These are phyloP conservation scores for Solenopsis fugax DNA, from an alignment of 1,140 invertebrate species.

Conservation along the genomic window DNA sequence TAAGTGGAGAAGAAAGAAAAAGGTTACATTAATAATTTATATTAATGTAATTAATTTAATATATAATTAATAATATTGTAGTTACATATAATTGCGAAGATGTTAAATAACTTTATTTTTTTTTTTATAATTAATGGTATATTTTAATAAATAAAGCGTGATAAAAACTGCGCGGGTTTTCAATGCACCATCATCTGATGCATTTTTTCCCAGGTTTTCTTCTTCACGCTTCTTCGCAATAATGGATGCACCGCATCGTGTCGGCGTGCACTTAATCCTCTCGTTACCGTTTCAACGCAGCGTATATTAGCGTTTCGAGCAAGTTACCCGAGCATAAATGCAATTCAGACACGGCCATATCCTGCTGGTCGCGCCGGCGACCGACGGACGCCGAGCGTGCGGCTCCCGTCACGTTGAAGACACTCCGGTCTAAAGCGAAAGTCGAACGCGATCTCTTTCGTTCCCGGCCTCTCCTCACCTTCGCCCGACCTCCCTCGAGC, in stretches of 20 bases:
- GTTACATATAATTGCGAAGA: background rate
- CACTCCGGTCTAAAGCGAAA: constrained; percentile 61
- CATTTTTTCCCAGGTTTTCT: background rate
- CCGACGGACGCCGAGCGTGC: background rate
- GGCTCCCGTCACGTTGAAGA: constrained; percentile 40
- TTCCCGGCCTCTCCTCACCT: constrained; percentile 50
- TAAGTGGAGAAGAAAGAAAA: background rate
- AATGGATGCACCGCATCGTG: constrained; percentile 37
- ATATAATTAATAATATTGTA: background rate
- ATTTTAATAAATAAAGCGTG: background rate
- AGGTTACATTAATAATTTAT: constrained; percentile 2
- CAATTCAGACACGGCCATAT: constrained; percentile 52
- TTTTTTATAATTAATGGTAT: background rate
- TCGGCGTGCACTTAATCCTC: constrained; percentile 21
- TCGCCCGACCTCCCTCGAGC: constrained; percentile 35
- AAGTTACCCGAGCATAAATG: constrained; percentile 53
- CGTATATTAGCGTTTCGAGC: constrained; percentile 43
- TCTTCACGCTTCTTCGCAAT: constrained; percentile 28
- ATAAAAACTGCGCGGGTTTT: background rate
- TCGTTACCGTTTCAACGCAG: constrained; percentile 49
- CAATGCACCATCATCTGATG: background rate
- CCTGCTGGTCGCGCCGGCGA: constrained; percentile 28
- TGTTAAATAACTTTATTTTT: constrained; percentile 9
- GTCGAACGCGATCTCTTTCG: constrained; percentile 63
- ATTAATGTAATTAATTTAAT: background rate